phyloP scores from a whole-genome alignment of 2,797 vertebrate genomes.

The Enteromius mattozi region DNA sequence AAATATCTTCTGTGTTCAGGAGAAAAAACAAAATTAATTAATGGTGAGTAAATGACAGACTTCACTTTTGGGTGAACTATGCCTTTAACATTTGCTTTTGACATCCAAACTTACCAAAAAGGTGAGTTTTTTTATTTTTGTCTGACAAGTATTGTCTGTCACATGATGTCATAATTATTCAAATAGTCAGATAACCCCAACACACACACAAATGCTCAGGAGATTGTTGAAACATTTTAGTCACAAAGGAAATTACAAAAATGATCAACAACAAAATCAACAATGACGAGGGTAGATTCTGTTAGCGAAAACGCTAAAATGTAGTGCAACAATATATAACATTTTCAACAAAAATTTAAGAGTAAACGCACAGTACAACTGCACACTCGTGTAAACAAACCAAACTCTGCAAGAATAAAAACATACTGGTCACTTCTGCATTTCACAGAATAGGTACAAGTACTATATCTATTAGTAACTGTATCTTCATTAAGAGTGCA shows the following conservation, averaged over 20 bases:
- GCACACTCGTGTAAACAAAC: constrained; percentile 45
- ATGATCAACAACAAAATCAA: constrained; percentile 38
- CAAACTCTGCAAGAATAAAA: constrained; percentile 4
- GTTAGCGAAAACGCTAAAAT: constrained; percentile 23
- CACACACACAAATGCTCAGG: neutral
- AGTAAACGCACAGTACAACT: constrained; percentile 29
- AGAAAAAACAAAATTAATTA: neutral
- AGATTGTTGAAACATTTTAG: constrained; percentile 52
- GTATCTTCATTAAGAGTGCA: constrained; percentile 12
- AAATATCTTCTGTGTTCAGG: neutral
- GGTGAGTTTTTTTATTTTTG: neutral
- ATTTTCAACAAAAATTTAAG: constrained; percentile 11
- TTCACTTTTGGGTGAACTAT: neutral
- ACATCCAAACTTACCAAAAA: neutral
- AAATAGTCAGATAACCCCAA: neutral
- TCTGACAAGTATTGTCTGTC: neutral
- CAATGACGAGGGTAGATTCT: neutral
- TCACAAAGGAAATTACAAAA: constrained; percentile 56
- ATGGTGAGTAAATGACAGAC: neutral
- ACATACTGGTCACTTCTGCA: constrained; percentile 16
- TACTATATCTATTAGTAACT: neutral
- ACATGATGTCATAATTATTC: neutral
- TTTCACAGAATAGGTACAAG: neutral
- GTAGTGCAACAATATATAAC: constrained; percentile 44
- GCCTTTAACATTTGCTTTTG: neutral